Percentiles rank a stretch among this genome's conserved stretches.
Conservation (phyloP, 2,797 vertebrate species). For the Salarias fasciatus region DNA sequence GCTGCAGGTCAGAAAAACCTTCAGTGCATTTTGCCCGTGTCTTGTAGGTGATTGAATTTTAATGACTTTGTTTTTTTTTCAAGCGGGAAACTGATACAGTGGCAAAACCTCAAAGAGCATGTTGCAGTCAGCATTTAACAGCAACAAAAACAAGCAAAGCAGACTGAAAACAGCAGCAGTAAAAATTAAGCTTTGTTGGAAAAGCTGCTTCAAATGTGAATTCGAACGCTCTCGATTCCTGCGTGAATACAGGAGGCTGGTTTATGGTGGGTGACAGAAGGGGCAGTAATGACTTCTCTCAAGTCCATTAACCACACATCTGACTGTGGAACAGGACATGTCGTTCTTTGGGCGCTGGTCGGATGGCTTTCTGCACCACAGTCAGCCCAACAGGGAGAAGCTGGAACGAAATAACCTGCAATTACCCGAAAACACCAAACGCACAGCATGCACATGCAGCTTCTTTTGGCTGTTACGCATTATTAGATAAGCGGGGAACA, state of each 20-base stretch:
- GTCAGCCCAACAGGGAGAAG: conserved; percentile 1
- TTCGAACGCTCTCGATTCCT: neutral
- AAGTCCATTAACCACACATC: neutral
- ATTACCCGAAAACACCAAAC: neutral
- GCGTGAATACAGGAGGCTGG: neutral
- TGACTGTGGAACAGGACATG: conserved; percentile 2
- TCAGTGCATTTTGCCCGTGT: neutral
- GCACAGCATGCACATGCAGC: neutral
- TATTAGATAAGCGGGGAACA: too few relatives aligned
- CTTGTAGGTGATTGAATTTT: neutral
- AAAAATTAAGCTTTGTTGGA: neutral
- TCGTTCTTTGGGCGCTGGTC: neutral
- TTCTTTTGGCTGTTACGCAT: neutral
- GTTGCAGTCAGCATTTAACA: neutral
- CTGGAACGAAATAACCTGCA: neutral
- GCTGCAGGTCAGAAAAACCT: conserved; percentile 87
- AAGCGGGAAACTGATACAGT: too few relatives aligned
- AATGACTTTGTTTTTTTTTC: neutral
- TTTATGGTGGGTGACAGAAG: conserved; percentile 1
- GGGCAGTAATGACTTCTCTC: neutral
- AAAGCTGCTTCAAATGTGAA: neutral
- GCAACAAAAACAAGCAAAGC: neutral
- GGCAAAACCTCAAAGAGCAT: too few relatives aligned
- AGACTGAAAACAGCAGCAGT: neutral
- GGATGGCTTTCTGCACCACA: neutral